Conservation (phyloP, 2,113 vertebrate genomes). For the Entomyzon cyanotis region DNA sequence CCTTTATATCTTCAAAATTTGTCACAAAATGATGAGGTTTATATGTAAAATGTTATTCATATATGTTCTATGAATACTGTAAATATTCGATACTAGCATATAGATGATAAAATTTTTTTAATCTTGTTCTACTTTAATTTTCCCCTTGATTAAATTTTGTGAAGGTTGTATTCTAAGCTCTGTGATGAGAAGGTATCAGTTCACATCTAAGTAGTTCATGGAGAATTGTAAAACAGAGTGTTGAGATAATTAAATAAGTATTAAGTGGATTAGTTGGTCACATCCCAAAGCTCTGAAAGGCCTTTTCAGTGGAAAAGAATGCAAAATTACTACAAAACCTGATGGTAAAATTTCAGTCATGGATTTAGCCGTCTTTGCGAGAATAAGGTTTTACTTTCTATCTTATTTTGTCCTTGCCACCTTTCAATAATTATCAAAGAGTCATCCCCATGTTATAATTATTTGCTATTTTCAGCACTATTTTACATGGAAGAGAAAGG, state of each 20-base stretch:
- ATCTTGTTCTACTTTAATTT: conserved; percentile 33
- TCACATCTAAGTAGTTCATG: conserved; percentile 34
- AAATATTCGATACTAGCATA: not conserved
- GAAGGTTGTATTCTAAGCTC: conserved; percentile 11
- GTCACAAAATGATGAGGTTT: not conserved
- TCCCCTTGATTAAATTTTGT: conserved; percentile 47
- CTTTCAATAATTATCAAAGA: not conserved
- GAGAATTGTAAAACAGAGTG: conserved; percentile 33
- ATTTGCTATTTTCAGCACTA: not conserved
- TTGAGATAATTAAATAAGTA: conserved; percentile 35
- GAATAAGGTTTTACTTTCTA: not conserved
- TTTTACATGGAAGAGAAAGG: not conserved
- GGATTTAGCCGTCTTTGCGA: not conserved
- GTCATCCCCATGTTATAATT: not conserved
- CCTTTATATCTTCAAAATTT: not conserved
- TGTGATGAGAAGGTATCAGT: conserved; percentile 12
- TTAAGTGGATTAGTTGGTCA: conserved; percentile 44
- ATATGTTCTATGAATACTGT: not conserved
- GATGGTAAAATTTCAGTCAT: not conserved
- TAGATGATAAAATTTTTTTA: not conserved
- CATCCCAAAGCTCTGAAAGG: not conserved
- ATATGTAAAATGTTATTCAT: not conserved
- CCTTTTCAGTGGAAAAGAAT: not conserved
- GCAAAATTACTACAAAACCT: not conserved
- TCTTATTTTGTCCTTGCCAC: not conserved